Evolutionary conservation across 2,888 invertebrate genomes (phyloP).

Genomic region (Drosophila putrida): DNA sequence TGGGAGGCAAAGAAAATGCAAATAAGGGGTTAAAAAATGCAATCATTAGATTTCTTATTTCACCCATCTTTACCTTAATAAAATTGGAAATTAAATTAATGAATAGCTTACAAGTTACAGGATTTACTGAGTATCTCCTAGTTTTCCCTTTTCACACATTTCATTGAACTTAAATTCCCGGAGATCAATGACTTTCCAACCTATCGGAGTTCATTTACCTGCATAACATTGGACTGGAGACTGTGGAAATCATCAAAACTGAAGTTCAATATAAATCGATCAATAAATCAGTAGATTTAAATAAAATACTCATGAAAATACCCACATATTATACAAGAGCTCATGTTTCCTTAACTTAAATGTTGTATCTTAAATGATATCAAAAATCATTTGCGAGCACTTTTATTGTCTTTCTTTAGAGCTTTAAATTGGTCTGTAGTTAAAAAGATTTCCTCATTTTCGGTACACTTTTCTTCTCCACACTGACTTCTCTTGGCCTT

Average conservation of each 20-base stretch:
- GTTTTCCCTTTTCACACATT: neutral
- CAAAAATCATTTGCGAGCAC: neutral
- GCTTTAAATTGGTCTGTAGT: conserved; percentile 7
- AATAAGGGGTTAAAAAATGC: too few relatives aligned
- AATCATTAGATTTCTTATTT: too few relatives aligned
- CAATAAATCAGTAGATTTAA: too few relatives aligned
- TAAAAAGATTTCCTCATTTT: conserved; percentile 4
- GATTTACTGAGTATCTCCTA: too few relatives aligned
- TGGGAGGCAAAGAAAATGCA: too few relatives aligned
- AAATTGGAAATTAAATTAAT: too few relatives aligned
- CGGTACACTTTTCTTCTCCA: neutral
- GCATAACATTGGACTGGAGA: neutral
- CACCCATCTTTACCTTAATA: too few relatives aligned
- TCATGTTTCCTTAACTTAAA: conserved; percentile 5
- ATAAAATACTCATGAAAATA: conserved; percentile 18
- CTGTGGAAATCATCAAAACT: conserved; percentile 3
- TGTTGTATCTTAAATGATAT: neutral
- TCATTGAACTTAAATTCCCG: neutral
- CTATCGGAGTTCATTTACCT: conserved; percentile 18
- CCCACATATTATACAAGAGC: conserved; percentile 13
- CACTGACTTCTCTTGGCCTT: neutral
- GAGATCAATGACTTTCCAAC: conserved; percentile 9
- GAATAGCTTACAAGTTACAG: too few relatives aligned
- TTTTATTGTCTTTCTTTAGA: conserved; percentile 1
- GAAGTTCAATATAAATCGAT: too few relatives aligned